Conservation (phyloP, 2,888 invertebrate genomes). For the Neria commutata region DNA sequence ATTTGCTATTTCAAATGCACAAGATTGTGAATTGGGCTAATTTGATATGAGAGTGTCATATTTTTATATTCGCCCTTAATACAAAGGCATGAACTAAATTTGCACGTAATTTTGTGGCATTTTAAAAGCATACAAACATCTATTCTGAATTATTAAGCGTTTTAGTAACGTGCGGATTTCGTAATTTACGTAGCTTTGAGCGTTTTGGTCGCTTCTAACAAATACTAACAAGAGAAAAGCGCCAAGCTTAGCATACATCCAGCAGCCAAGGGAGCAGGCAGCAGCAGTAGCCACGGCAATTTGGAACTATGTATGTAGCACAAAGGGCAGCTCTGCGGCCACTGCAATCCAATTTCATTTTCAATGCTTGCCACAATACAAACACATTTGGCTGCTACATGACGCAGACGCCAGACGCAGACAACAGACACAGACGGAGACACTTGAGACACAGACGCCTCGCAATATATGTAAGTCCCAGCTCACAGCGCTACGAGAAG, state of each 20-base stretch:
- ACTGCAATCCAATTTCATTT: background rate
- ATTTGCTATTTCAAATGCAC: too few relatives aligned
- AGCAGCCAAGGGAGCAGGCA: slow-evolving; percentile 43
- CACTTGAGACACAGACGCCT: slow-evolving; percentile 7
- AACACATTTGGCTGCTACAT: slow-evolving; percentile 25
- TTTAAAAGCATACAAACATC: too few relatives aligned
- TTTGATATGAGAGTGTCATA: too few relatives aligned
- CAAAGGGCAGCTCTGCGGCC: background rate
- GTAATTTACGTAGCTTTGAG: too few relatives aligned
- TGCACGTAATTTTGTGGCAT: too few relatives aligned
- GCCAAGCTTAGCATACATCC: slow-evolving; percentile 29
- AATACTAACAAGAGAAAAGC: slow-evolving; percentile 27
- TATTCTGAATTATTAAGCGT: too few relatives aligned
- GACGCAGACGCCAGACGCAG: slow-evolving; percentile 49
- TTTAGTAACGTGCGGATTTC: too few relatives aligned
- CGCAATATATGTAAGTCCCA: background rate
- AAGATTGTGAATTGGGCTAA: too few relatives aligned
- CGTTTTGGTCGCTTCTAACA: too few relatives aligned
- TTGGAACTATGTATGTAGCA: background rate
- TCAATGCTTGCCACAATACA: background rate
- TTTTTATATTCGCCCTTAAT: too few relatives aligned
- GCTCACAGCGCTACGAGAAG: background rate
- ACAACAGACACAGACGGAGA: too few relatives aligned
- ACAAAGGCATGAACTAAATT: too few relatives aligned
- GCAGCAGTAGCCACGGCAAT: slow-evolving; percentile 25